phyloP scores from a whole-genome alignment of 2,888 invertebrate genomes.

The Cheilosia soror region DNA sequence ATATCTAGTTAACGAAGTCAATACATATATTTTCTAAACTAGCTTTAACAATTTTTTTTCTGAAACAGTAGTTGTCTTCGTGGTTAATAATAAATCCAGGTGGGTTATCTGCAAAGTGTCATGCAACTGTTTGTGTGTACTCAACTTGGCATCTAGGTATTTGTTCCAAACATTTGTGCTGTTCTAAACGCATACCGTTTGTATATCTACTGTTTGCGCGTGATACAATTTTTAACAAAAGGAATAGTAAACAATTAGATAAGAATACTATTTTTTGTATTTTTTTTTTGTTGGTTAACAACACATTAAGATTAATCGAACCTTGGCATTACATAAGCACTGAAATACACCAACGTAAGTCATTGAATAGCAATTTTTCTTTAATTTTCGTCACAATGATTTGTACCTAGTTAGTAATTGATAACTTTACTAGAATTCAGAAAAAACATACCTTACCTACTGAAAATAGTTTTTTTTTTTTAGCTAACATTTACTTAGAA shows the following conservation, averaged over 20 bases:
- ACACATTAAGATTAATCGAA: slow-evolving; percentile 31
- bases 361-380: not conserved
- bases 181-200: slow-evolving; percentile 1
- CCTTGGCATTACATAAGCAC: not conserved
- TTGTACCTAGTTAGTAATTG: not conserved
- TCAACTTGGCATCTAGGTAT: not conserved
- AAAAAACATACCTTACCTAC: not conserved
- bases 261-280: not conserved
- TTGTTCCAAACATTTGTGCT: not conserved
- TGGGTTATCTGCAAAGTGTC: not conserved
- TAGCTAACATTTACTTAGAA: not conserved
- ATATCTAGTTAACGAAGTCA: no score
- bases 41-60: not conserved
- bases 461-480: not conserved
- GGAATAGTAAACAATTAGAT: slow-evolving; percentile 27
- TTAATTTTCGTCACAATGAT: slow-evolving; percentile 11
- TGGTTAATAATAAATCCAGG: not conserved
- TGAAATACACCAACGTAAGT: not conserved
- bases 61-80: not conserved
- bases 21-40: not conserved
- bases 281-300: not conserved
- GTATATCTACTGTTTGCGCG: not conserved
- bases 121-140: not conserved
- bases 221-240: slow-evolving; percentile 20
- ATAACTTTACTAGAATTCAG: not conserved